Evolutionary conservation across 2,113 vertebrate species (phyloP).

Genomic region (Shinisaurus crocodilurus): DNA sequence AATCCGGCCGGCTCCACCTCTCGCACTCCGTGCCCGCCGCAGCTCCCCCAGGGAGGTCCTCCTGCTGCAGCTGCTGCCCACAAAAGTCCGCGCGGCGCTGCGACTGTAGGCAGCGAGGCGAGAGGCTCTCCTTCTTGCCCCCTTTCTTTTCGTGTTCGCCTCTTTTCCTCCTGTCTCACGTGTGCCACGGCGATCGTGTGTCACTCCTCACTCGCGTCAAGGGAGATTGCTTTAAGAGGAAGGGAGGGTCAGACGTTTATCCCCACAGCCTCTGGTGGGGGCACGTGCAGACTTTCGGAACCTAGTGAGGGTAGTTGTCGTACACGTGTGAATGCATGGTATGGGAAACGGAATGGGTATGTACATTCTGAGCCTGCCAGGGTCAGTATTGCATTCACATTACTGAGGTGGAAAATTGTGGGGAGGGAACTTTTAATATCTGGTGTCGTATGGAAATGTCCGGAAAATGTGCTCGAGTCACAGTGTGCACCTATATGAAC

Average conservation of each 20-base stretch:
- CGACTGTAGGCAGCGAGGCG: not conserved
- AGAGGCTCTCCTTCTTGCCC: no score
- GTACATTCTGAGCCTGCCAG: no score
- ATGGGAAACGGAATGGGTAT: not conserved
- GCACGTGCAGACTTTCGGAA: not conserved
- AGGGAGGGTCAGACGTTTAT: not conserved
- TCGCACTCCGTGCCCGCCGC: not conserved
- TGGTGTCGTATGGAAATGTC: not conserved
- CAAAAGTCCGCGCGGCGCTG: not conserved
- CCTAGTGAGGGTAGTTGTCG: not conserved
- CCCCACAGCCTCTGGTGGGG: not conserved
- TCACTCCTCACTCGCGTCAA: not conserved
- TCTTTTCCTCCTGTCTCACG: not conserved
- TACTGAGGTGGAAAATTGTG: not conserved
- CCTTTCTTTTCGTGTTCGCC: not conserved
- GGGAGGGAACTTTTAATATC: not conserved
- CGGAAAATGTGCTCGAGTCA: not conserved
- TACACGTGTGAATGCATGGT: not conserved
- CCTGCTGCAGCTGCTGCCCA: not conserved
- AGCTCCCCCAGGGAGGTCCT: not conserved
- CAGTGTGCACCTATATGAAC: not conserved
- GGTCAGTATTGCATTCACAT: not conserved
- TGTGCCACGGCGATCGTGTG: not conserved
- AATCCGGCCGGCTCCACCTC: not conserved
- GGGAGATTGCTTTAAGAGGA: no score